These are phyloP conservation scores for Greenwoodochromis staneri DNA, from an alignment of 2,113 vertebrate genomes.

Conservation along the genomic window DNA sequence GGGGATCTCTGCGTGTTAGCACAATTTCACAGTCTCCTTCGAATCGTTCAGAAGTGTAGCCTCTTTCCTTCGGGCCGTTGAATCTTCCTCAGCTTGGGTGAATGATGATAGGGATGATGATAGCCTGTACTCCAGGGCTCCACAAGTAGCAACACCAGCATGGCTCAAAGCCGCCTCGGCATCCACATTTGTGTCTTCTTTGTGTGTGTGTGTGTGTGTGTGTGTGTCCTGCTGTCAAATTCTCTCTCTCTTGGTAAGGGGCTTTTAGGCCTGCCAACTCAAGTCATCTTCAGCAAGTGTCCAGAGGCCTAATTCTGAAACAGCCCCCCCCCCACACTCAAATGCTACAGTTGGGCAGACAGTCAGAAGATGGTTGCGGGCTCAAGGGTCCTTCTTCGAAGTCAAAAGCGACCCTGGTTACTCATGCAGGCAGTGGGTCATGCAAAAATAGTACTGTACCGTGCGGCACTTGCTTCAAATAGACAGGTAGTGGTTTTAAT, in stretches of 20 bases:
- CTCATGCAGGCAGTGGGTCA: constrained; percentile 45
- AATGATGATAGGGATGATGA: constrained; percentile 63
- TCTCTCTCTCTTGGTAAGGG: constrained; percentile 27
- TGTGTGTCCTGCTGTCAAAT: constrained; percentile 35
- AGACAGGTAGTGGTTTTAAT: constrained; percentile 11
- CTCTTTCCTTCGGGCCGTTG: constrained; percentile 33
- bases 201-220: constrained; percentile 2
- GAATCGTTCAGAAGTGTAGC: constrained; percentile 40
- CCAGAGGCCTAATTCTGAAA: constrained; percentile 51
- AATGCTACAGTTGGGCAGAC: constrained; percentile 43
- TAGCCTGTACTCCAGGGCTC: constrained; percentile 60
- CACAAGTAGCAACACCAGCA: constrained; percentile 55
- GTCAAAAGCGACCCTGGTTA: constrained; percentile 46
- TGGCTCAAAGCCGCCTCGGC: constrained; percentile 55
- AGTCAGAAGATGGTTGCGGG: constrained; percentile 38
- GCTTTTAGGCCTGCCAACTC: constrained; percentile 62
- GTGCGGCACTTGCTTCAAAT: neutral
- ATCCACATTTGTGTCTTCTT: constrained; percentile 40
- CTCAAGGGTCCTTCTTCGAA: constrained; percentile 54
- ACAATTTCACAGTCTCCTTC: constrained; percentile 19
- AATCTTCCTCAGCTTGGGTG: constrained; percentile 51
- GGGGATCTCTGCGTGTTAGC: constrained; percentile 3
- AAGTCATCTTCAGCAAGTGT: constrained; percentile 60
- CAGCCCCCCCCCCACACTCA: constrained; percentile 6
- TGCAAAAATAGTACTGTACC: constrained; percentile 24